Evolutionary conservation across 2,113 vertebrate genomes (phyloP), one percentile per base, ranked within the genome.

Genomic region (Gadus macrocephalus): DNA sequence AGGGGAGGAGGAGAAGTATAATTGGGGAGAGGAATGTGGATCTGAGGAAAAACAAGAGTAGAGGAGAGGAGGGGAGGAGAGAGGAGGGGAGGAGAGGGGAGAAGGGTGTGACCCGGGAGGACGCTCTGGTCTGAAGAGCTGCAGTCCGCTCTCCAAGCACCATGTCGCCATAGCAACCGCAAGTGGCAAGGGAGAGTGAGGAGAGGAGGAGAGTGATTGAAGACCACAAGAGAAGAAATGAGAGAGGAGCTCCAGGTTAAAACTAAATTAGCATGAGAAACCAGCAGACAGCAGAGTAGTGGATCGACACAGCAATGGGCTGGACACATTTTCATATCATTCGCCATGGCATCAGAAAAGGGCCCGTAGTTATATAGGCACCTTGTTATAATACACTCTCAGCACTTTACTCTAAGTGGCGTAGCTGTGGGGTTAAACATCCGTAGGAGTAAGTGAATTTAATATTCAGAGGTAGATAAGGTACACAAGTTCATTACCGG

Each of bases 111-210:
- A 55, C 16, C 53, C 55, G 31, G 64, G 65, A 60, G 74, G 70
- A 81, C 49, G 80, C 78, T 72, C 66, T 2, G 68, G 78, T 79
- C 80, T 87, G 81, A 80, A 86, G 74, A 86, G 81, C 49, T 19
- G 66, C 77, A 74, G 72, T 68, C 66, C 80, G 76, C 87, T 85
- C 75, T 72, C 81, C 81, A 88, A 87, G 88, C 80, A 83, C 88
- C 76, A 74, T 1, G 87, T 89, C 73, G 81, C 70, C 87, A 87
- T 90, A 77, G 86, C 80, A 89, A 89, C 88, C 58, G 71, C 72
- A 72, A 83, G 84, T 76, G 42, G 53, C 42, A 14, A 49, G 42
- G 42, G 42, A 49, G 42, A 49, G 8, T 49, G 78, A 78, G 66
- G 70, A 65, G 64, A 66, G 2, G 22, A 70, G 38, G 60, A 69